Percentiles rank a stretch among this genome's conserved stretches.
These are phyloP conservation scores for Oreocharis arfaki DNA, from an alignment of 2,113 vertebrate species.

Conservation along the genomic window DNA sequence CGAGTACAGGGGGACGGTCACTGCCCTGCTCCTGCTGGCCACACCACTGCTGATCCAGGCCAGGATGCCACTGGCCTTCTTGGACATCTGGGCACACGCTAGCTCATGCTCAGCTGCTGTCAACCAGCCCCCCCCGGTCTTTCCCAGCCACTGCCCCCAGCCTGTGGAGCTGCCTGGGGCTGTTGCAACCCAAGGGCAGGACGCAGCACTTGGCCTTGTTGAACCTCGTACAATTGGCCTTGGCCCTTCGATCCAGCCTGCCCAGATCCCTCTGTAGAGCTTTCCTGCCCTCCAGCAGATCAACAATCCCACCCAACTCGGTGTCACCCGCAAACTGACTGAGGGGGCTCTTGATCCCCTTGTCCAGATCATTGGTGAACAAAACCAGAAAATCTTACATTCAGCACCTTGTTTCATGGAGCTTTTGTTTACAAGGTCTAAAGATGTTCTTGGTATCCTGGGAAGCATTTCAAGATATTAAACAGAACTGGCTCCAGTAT, in stretches of 20 bases:
- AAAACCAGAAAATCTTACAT: background rate
- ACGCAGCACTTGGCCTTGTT: accelerated
- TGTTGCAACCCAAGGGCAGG: accelerated
- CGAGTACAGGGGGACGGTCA: background rate
- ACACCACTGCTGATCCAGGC: background rate
- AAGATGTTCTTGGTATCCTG: background rate
- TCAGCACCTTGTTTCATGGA: background rate
- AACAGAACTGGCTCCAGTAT: background rate
- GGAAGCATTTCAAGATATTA: background rate
- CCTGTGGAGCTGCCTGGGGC: accelerated
- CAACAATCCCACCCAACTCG: accelerated
- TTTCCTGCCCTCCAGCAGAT: background rate
- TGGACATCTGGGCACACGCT: background rate
- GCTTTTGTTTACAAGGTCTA: background rate
- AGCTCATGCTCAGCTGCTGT: background rate
- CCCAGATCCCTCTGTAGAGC: background rate
- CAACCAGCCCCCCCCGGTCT: accelerated
- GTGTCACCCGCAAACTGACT: background rate
- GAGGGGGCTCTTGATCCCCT: accelerated
- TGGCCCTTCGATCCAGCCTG: accelerated
- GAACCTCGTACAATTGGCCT: accelerated
- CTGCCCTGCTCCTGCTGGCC: background rate
- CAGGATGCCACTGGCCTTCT: background rate
- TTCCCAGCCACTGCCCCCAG: background rate
- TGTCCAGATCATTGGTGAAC: background rate